Conservation (phyloP, 2,113 vertebrate species). For the Pipa parva region DNA sequence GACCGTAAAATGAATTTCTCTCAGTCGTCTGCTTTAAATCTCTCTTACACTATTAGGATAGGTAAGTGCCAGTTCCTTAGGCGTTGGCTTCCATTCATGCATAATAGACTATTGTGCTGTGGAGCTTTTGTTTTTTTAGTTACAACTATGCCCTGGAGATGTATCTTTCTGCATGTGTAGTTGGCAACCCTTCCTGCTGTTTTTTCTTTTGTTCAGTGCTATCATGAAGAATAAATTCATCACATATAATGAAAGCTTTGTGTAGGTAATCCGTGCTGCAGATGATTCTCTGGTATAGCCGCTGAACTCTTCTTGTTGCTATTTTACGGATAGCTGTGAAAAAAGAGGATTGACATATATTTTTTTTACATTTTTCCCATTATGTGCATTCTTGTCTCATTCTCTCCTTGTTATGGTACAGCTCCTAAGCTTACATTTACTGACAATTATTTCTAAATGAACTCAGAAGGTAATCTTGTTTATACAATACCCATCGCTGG, state of each 20-base stretch:
- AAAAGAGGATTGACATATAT: too few relatives aligned
- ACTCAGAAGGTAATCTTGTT: too few relatives aligned
- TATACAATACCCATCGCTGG: too few relatives aligned
- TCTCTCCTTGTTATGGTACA: too few relatives aligned
- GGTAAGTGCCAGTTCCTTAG: conserved; percentile 23
- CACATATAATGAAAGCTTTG: conserved; percentile 6
- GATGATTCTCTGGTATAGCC: background rate
- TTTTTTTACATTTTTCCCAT: background rate
- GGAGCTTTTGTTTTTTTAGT: conserved; percentile 5
- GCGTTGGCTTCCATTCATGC: conserved; percentile 15
- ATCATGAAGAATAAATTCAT: conserved; percentile 13
- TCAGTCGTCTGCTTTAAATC: background rate
- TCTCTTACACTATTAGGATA: conserved; percentile 23
- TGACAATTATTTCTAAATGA: too few relatives aligned
- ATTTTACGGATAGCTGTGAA: background rate
- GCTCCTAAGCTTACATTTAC: too few relatives aligned
- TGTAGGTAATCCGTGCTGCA: background rate
- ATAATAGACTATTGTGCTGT: conserved; percentile 37
- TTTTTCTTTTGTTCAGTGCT: conserved; percentile 19
- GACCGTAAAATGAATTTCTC: too few relatives aligned
- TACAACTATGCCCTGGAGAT: conserved; percentile 35
- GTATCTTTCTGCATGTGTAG: conserved; percentile 20
- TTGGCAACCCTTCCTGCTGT: background rate
- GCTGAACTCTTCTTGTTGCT: conserved; percentile 2
- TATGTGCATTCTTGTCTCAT: too few relatives aligned